Conservation (phyloP, 1,140 invertebrate genomes). For the Globodera ellingtonae region DNA sequence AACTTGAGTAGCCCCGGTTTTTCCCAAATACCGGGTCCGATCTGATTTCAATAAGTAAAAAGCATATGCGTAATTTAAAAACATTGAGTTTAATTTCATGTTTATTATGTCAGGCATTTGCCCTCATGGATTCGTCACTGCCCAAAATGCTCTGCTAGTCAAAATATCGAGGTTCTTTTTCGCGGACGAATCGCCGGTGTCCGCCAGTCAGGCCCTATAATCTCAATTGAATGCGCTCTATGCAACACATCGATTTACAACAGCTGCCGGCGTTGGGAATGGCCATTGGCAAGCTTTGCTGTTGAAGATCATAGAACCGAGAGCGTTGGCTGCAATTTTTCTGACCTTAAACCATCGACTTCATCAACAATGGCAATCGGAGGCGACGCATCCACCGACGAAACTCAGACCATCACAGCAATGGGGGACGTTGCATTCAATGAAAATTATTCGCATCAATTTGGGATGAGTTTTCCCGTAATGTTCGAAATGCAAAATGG, state of each 20-base stretch:
- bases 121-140: not conserved
- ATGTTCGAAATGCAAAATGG: not conserved
- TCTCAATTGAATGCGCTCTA: not conserved
- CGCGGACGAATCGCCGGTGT: not conserved
- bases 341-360: not conserved
- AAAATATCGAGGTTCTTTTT: not conserved
- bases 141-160: not conserved
- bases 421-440: not conserved
- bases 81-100: too few relatives aligned
- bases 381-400: not conserved
- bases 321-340: not conserved
- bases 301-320: not conserved
- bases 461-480: not conserved
- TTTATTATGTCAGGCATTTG: not conserved
- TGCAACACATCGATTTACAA: not conserved
- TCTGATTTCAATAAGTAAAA: too few relatives aligned
- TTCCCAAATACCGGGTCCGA: too few relatives aligned
- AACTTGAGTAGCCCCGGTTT: too few relatives aligned
- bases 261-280: not conserved
- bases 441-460: not conserved
- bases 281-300: not conserved
- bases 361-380: not conserved
- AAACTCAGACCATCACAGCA: not conserved
- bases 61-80: too few relatives aligned
- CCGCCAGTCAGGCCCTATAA: not conserved